Conservation (phyloP, 2,797 vertebrate species). For the Podarcis lilfordi region DNA sequence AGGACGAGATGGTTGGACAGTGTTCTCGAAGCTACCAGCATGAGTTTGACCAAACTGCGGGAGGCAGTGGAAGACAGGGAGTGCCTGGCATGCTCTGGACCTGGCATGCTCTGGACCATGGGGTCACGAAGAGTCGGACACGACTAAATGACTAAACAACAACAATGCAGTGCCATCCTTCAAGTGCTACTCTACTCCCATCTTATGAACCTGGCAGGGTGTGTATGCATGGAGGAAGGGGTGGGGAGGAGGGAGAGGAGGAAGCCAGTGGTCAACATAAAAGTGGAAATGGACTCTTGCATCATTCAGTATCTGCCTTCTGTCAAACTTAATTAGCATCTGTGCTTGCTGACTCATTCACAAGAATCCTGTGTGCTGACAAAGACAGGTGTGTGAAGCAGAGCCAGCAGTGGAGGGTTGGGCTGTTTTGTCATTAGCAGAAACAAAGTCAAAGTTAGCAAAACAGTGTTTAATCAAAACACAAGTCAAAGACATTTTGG, state of each 20-base stretch:
- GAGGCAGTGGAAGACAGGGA: too few species aligned
- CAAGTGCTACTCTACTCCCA: background rate
- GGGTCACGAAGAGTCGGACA: too few species aligned
- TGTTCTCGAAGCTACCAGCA: too few species aligned
- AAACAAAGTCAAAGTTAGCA: slow-evolving; percentile 54
- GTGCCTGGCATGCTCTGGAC: too few species aligned
- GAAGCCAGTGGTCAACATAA: background rate
- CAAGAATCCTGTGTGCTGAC: slow-evolving; percentile 5
- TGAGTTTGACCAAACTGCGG: too few species aligned
- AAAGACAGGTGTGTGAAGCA: slow-evolving; percentile 27
- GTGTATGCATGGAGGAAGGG: too few species aligned
- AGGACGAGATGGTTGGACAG: too few species aligned
- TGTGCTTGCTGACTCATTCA: accelerated
- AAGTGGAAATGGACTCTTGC: background rate
- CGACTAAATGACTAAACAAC: too few species aligned
- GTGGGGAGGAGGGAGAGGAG: background rate
- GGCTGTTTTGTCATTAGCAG: slow-evolving; percentile 50
- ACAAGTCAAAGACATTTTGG: slow-evolving; percentile 26
- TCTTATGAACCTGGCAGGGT: background rate
- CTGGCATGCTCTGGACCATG: too few species aligned
- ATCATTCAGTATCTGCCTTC: background rate
- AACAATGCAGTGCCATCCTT: background rate
- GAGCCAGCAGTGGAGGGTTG: slow-evolving; percentile 8
- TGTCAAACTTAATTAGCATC: background rate
- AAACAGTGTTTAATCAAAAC: slow-evolving; percentile 30